Conservation (phyloP, 1,140 invertebrate genomes). For the Idris sp. region DNA sequence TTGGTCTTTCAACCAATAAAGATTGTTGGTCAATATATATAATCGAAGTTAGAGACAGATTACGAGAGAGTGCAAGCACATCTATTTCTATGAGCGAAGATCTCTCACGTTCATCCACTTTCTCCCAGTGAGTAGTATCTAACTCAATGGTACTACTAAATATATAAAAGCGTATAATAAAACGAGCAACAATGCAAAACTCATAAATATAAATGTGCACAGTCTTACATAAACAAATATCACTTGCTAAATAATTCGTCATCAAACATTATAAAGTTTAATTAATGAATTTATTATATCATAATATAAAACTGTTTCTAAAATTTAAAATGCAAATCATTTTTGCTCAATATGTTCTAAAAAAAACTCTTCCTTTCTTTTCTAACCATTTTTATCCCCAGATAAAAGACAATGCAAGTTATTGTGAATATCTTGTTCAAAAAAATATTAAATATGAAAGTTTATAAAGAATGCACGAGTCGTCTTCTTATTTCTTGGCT, state of each 20-base stretch:
- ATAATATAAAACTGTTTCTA: no score
- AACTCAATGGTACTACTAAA: neutral
- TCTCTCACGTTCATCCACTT: constrained; percentile 45
- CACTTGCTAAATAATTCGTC: constrained; percentile 18
- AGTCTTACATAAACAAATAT: constrained; percentile 17
- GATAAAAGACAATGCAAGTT: no score
- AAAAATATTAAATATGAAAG: no score
- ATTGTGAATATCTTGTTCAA: no score
- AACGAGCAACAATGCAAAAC: constrained; percentile 1
- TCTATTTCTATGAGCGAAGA: constrained; percentile 23
- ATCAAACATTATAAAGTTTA: constrained; percentile 2
- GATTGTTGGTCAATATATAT: constrained; percentile 1
- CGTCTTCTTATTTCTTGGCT: no score
- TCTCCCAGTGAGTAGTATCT: constrained; percentile 12
- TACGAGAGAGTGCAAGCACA: constrained; percentile 17
- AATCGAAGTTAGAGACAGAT: constrained; percentile 15
- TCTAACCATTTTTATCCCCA: no score
- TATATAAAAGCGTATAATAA: constrained; percentile 14
- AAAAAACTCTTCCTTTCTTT: no score
- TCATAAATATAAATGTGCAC: constrained; percentile 22
- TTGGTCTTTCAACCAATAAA: neutral
- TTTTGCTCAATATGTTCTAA: no score
- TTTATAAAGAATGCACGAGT: no score
- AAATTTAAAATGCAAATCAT: no score
- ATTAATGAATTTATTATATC: no score